Evolutionary conservation across 2,797 vertebrate genomes (phyloP), one percentile per base, ranked within the genome.

Genomic region (Chaenodraco wilsoni): DNA sequence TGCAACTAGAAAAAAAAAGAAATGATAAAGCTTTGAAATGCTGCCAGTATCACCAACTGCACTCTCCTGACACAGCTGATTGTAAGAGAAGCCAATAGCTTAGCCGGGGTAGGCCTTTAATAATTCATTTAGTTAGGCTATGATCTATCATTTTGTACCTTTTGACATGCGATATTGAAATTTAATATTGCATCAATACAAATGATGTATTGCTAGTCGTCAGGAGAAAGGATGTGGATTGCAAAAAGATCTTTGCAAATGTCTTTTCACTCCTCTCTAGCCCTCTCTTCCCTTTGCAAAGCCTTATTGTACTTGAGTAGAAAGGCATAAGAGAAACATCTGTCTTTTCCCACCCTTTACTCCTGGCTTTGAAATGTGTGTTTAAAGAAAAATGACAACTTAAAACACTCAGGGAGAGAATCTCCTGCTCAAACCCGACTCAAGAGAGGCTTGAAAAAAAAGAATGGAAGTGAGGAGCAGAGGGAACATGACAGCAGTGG

Each of bases 61-160:
- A 93, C 89, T 92, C 89, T 84, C 93, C 86, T 93, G 92, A 94
- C 93, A 89, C 89, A 88, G 88, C 92, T 94, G 93, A 95, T 94
- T 93, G 92, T 91, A 92, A 90, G 90, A 93, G 93, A 93, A 93
- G 93, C 93, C 86, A 89, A 93, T 94, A 92, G 90, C 86, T 59
- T 85, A 89, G 91, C 87, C 86, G 83, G 91, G 91, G 87, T 91
- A 89, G 86, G 87, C 89, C 90, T 92, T 95, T 95, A 95, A 95
- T 95, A 95, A 95, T 95, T 94, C 91, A 95, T 94, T 94, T 94
- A 93, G 92, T 93, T 92, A 91, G 92, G 92, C 93, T 95, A 93
- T 95, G 94, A 95, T 95, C 94, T 95, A 93, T 95, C 95, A 95
- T 95, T 95, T 95, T 95, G 93, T 94, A 95, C 94, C 94, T 95